Evolutionary conservation across 2,113 vertebrate species (phyloP).

Genomic region (Onychorhynchus coronatus): DNA sequence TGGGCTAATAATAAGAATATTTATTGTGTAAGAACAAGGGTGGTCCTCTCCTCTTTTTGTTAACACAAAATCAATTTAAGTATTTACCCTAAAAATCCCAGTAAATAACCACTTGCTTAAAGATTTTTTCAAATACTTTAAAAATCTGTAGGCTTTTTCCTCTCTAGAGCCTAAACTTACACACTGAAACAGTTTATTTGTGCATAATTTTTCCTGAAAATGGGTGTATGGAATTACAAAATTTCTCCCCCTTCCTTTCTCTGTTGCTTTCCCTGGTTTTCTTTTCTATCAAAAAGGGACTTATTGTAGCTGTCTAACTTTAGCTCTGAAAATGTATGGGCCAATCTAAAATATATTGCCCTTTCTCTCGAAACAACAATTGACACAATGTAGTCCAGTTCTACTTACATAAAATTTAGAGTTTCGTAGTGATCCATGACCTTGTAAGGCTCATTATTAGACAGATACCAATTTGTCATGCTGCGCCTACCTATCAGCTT

Average conservation of each 20-base stretch:
- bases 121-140: not conserved
- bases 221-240: not conserved
- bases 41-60: not conserved
- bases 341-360: slow-evolving; percentile 26
- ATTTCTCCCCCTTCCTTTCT: not conserved
- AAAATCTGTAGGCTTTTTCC: not conserved
- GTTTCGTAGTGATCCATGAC: slow-evolving; percentile 25
- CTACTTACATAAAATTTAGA: slow-evolving; percentile 17
- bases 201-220: not conserved
- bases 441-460: slow-evolving; percentile 61
- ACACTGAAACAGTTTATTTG: not conserved
- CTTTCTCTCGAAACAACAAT: slow-evolving; percentile 40
- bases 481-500: slow-evolving; percentile 52
- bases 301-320: slow-evolving; percentile 1
- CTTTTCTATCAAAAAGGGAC: not conserved
- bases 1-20: not conserved
- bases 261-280: not conserved
- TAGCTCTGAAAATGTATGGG: slow-evolving; percentile 9
- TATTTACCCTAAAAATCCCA: not conserved
- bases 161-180: not conserved
- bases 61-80: not conserved
- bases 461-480: slow-evolving; percentile 69
- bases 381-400: slow-evolving; percentile 27
- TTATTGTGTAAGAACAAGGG: not conserved
- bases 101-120: not conserved